Conservation (phyloP, 2,888 invertebrate species). For the Gortyna flavago region DNA sequence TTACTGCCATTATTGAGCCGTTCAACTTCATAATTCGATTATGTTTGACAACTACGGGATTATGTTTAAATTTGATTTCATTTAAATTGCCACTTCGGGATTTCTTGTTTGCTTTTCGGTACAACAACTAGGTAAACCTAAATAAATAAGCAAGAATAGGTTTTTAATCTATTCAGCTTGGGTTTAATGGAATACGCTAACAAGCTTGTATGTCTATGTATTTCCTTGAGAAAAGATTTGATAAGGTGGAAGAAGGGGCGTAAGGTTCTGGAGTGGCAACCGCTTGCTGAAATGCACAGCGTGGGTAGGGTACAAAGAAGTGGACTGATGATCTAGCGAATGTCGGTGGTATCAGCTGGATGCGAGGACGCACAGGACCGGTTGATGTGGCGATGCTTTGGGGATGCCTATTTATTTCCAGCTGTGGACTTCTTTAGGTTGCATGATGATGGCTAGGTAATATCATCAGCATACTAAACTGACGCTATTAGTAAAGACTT, state of each 20-base stretch:
- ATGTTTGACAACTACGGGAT: slow-evolving; percentile 73
- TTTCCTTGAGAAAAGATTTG: neutral
- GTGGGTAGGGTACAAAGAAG: neutral
- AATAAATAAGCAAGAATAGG: slow-evolving; percentile 43
- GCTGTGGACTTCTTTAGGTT: neutral
- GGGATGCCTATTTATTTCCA: neutral
- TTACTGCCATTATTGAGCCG: slow-evolving; percentile 85
- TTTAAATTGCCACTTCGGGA: neutral
- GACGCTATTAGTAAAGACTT: neutral
- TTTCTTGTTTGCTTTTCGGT: slow-evolving; percentile 2
- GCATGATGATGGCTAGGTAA: neutral
- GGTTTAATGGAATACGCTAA: neutral
- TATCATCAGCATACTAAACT: neutral
- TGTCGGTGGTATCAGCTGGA: neutral
- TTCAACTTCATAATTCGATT: slow-evolving; percentile 83
- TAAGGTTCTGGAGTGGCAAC: neutral
- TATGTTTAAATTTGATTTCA: slow-evolving; percentile 24
- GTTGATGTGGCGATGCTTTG: neutral
- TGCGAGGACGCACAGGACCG: neutral
- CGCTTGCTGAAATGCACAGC: neutral
- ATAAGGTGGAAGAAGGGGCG: neutral
- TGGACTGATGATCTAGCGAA: neutral
- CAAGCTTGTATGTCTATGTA: neutral
- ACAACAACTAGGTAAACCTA: neutral
- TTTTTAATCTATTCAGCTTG: neutral